Conservation (phyloP, 2,888 invertebrate genomes). For the Conchocele bisecta region DNA sequence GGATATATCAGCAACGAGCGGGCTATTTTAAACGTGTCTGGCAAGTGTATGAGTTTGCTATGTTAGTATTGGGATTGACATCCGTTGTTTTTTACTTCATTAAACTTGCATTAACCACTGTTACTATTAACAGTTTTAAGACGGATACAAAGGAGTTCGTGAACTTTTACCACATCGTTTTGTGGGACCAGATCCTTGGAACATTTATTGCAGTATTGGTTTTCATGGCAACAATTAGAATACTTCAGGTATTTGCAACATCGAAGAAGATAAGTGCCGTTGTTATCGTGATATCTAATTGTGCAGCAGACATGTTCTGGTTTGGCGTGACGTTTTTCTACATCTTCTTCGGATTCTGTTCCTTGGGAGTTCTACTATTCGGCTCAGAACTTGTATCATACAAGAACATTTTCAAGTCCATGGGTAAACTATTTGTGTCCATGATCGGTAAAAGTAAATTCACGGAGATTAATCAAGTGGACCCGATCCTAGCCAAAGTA, state of each 20-base stretch:
- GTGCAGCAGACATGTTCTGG: constrained; percentile 52
- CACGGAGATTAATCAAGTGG: constrained; percentile 42
- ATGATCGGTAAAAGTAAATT: constrained; percentile 63
- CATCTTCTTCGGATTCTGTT: constrained; percentile 50
- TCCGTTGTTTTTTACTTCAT: constrained; percentile 45
- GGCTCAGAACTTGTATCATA: constrained; percentile 48
- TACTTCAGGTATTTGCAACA: constrained; percentile 66
- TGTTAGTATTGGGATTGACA: constrained; percentile 24
- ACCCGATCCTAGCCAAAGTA: constrained; percentile 50
- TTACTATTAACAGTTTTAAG: constrained; percentile 50
- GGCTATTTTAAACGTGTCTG: constrained; percentile 49
- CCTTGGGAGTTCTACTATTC: constrained; percentile 57
- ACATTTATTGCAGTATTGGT: constrained; percentile 56
- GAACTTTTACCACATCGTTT: constrained; percentile 61
- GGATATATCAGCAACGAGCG: constrained; percentile 42
- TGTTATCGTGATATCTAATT: constrained; percentile 52
- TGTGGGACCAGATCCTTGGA: constrained; percentile 67
- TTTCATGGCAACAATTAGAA: constrained; percentile 63
- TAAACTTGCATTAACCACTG: constrained; percentile 31
- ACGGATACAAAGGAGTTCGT: constrained; percentile 55
- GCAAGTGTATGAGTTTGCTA: constrained; percentile 52
- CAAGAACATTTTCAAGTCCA: constrained; percentile 42
- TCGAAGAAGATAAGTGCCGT: constrained; percentile 61
- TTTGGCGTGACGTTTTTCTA: constrained; percentile 58
- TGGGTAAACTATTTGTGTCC: constrained; percentile 59